phyloP scores from a whole-genome alignment of 2,888 invertebrate species.

The Cordilura impudica region DNA sequence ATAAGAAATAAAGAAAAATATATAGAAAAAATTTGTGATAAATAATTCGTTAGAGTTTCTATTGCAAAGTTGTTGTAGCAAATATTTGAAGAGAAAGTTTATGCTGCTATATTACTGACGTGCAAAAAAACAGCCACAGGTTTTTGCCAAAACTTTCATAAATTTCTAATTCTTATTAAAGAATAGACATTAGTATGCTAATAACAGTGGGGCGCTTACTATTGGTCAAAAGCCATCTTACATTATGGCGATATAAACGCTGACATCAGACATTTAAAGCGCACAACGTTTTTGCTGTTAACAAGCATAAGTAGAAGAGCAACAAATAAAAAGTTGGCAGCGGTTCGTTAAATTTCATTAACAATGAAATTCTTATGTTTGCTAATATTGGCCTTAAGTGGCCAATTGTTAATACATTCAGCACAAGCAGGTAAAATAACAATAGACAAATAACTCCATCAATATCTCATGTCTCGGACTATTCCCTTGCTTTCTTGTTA shows the following conservation, averaged over 20 bases:
- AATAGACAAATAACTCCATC: no score
- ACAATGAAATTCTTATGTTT: conserved; percentile 63
- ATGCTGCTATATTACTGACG: conserved; percentile 2
- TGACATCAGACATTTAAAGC: conserved; percentile 21
- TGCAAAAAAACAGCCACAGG: background rate
- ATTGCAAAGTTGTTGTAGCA: no score
- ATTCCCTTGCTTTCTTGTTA: background rate
- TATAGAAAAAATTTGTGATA: conserved; percentile 15
- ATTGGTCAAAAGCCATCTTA: conserved; percentile 30
- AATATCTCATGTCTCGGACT: background rate
- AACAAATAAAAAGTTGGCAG: background rate
- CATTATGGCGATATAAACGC: conserved; percentile 64
- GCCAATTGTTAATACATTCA: conserved; percentile 51
- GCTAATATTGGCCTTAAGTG: conserved; percentile 65
- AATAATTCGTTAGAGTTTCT: background rate
- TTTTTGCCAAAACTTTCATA: background rate
- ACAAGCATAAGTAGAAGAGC: conserved; percentile 41
- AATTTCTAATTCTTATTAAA: conserved; percentile 8
- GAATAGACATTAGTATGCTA: conserved; percentile 18
- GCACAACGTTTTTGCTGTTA: conserved; percentile 60
- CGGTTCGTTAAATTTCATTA: conserved; percentile 1
- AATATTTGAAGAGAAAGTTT: conserved; percentile 29
- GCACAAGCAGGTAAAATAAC: conserved; percentile 54
- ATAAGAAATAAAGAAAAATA: background rate
- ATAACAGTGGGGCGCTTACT: background rate